Conservation (phyloP, 2,113 vertebrate genomes). For the Nerophis ophidion region DNA sequence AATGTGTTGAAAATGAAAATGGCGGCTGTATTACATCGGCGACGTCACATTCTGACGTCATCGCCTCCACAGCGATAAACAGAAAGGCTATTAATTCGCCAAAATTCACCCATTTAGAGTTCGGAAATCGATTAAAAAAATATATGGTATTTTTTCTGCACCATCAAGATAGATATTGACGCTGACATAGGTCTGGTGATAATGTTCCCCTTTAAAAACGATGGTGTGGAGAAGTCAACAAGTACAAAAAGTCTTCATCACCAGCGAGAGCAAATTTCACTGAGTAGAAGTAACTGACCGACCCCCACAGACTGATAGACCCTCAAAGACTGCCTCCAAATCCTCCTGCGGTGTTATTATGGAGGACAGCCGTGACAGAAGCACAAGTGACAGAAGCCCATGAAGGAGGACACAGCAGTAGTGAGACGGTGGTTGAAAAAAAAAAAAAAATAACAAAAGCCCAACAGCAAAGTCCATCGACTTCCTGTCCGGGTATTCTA, state of each 20-base stretch:
- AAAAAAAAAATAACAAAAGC: slow-evolving; percentile 43
- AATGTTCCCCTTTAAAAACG: neutral
- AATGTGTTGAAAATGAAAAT: too few species aligned
- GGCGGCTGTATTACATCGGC: too few species aligned
- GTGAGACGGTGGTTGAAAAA: slow-evolving; percentile 6
- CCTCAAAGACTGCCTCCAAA: slow-evolving; percentile 20
- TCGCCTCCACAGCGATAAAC: too few species aligned
- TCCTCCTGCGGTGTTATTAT: slow-evolving; percentile 22
- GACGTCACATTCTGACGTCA: too few species aligned
- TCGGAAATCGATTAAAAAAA: too few species aligned
- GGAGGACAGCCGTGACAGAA: slow-evolving; percentile 16
- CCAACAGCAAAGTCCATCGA: slow-evolving; percentile 21
- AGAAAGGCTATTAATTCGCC: too few species aligned
- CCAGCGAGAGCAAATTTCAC: slow-evolving; percentile 21
- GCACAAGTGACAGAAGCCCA: slow-evolving; percentile 21
- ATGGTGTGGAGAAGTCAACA: neutral
- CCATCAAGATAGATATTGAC: too few species aligned
- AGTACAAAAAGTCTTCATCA: neutral
- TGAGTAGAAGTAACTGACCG: slow-evolving; percentile 37
- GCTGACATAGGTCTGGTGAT: too few species aligned
- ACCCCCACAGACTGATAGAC: slow-evolving; percentile 23
- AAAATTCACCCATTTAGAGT: too few species aligned
- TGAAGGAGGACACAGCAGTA: slow-evolving; percentile 1
- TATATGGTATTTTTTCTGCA: too few species aligned
- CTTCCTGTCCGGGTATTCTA: slow-evolving; percentile 14